Percentiles rank a stretch among this genome's conserved stretches.
Conservation (phyloP, 2,888 invertebrate species). For the Chrysopilus asiliformis region DNA sequence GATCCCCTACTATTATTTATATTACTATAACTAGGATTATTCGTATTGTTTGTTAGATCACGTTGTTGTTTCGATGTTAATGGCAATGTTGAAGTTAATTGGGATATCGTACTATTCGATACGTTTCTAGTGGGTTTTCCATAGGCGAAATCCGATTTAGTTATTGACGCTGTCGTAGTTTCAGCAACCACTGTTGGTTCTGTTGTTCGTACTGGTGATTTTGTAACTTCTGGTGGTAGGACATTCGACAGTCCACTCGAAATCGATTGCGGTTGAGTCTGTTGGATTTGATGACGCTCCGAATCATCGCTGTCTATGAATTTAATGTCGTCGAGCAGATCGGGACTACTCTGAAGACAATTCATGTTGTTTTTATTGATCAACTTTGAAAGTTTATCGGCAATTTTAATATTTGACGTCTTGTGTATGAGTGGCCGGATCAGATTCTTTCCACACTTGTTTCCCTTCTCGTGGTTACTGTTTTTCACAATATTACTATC, state of each 20-base stretch:
- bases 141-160: slow-evolving; percentile 8
- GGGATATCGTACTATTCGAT: slow-evolving; percentile 1
- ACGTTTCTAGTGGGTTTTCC: slow-evolving; percentile 4
- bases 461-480: slow-evolving; percentile 3
- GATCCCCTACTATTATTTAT: slow-evolving; percentile 7
- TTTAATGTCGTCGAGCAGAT: slow-evolving; percentile 18
- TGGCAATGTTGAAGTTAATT: slow-evolving; percentile 15
- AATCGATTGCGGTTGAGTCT: too few species aligned
- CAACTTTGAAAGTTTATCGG: slow-evolving; percentile 13
- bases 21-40: slow-evolving; percentile 8
- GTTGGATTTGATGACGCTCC: slow-evolving; percentile 11
- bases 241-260: too few species aligned
- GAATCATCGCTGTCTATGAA: slow-evolving; percentile 20
- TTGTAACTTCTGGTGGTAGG: too few species aligned
- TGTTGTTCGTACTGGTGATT: too few species aligned
- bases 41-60: slow-evolving; percentile 11
- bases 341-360: slow-evolving; percentile 12
- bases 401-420: slow-evolving; percentile 9
- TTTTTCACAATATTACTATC: too few species aligned
- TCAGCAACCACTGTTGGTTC: slow-evolving; percentile 9
- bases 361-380: slow-evolving; percentile 17
- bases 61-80: slow-evolving; percentile 14
- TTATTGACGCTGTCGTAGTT: slow-evolving; percentile 9
- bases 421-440: slow-evolving; percentile 18
- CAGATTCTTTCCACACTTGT: slow-evolving; percentile 5